phyloP scores from a whole-genome alignment of 2,113 vertebrate genomes.

The Lates calcarifer region DNA sequence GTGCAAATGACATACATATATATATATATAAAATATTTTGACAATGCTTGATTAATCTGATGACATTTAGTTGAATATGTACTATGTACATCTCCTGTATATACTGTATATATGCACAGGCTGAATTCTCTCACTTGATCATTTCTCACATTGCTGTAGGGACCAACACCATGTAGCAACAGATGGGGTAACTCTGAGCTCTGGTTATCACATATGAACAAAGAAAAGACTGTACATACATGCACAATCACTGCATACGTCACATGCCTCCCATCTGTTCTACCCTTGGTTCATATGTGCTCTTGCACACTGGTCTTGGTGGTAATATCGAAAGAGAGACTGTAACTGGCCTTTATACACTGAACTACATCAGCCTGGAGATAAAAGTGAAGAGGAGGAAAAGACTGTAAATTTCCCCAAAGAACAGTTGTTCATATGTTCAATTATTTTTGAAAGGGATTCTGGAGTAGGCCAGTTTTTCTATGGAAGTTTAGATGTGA shows the following conservation, averaged over 20 bases:
- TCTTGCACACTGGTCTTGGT: conserved; percentile 9
- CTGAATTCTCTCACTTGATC: neutral
- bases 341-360: conserved; percentile 50
- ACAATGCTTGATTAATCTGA: too few relatives aligned
- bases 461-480: neutral
- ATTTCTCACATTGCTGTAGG: conserved; percentile 27
- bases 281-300: conserved; percentile 32
- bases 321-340: neutral
- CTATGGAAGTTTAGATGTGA: conserved; percentile 1
- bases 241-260: conserved; percentile 8
- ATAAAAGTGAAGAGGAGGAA: conserved; percentile 21
- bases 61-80: neutral
- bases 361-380: conserved; percentile 30
- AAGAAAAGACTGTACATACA: conserved; percentile 33
- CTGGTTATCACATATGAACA: conserved; percentile 41
- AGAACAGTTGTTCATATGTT: conserved; percentile 30
- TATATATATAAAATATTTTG: too few relatives aligned
- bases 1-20: too few relatives aligned
- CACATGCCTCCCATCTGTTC: conserved; percentile 47
- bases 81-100: too few relatives aligned
- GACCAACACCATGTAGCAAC: conserved; percentile 26
- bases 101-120: neutral
- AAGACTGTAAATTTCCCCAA: conserved; percentile 23
- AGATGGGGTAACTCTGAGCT: conserved; percentile 45
- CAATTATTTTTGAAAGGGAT: conserved; percentile 22